Percentiles rank a stretch among this genome's conserved stretches.
Evolutionary conservation across 2,113 vertebrate genomes (phyloP).

Genomic region (Pituophis catenifer): DNA sequence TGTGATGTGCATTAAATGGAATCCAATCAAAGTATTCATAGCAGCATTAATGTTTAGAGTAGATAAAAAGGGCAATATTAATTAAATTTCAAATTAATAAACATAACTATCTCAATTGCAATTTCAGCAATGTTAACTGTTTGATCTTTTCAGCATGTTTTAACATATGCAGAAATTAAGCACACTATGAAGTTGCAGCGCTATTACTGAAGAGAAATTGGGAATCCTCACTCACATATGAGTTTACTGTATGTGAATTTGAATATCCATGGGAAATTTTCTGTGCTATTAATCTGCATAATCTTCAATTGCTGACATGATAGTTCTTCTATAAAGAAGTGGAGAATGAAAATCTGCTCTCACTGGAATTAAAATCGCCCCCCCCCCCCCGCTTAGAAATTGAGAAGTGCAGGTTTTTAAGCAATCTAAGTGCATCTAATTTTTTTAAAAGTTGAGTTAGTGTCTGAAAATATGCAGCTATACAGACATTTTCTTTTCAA

Average conservation of each 20-base stretch:
- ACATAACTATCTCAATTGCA: background rate
- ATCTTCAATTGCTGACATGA: background rate
- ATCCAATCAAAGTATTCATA: background rate
- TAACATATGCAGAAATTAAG: background rate
- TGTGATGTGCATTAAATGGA: background rate
- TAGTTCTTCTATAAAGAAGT: background rate
- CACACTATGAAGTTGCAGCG: background rate
- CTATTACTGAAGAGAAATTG: background rate
- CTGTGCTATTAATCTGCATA: background rate
- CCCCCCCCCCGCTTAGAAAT: background rate
- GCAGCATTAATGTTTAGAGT: background rate
- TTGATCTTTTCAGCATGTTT: background rate
- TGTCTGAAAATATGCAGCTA: background rate
- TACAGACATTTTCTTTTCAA: background rate
- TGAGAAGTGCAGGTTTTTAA: background rate
- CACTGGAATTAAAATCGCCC: background rate
- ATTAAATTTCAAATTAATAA: background rate
- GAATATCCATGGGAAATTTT: background rate
- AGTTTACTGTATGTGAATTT: background rate
- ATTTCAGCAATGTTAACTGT: background rate
- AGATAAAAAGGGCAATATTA: background rate
- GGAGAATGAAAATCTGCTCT: background rate
- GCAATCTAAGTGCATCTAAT: background rate
- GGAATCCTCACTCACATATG: background rate
- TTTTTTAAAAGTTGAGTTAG: background rate